Percentiles rank a stretch among this genome's conserved stretches.
phyloP scores from a whole-genome alignment of 2,888 invertebrate species.

The Leucophora obtusa region DNA sequence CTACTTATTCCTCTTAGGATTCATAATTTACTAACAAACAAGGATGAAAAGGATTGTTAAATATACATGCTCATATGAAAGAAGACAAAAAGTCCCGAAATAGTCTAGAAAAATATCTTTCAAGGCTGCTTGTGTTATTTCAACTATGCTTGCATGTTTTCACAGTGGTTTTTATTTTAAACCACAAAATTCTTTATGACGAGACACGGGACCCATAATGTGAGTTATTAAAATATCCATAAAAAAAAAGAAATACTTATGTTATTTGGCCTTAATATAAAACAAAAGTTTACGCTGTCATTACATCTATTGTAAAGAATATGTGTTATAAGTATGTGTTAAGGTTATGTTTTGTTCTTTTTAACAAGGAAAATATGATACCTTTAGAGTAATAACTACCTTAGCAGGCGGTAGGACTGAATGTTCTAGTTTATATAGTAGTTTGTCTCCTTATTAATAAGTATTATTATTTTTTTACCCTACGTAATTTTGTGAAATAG shows the following conservation, averaged over 20 bases:
- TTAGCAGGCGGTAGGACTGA: constrained; percentile 8
- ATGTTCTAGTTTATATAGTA: constrained; percentile 19
- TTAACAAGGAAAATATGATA: constrained; percentile 7
- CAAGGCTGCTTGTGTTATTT: constrained; percentile 15
- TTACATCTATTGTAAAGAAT: constrained; percentile 48
- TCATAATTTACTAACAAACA: constrained; percentile 41
- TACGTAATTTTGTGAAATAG: no score
- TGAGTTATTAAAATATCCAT: constrained; percentile 35
- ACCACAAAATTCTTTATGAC: constrained; percentile 50
- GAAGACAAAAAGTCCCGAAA: constrained; percentile 9
- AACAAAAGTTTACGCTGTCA: constrained; percentile 51
- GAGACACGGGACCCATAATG: constrained; percentile 56
- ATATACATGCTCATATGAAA: background rate
- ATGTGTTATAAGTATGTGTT: constrained; percentile 11
- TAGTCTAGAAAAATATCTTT: constrained; percentile 30
- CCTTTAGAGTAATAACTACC: constrained; percentile 22
- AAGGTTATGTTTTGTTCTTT: constrained; percentile 58
- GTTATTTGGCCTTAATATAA: constrained; percentile 29
- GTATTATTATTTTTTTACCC: background rate
- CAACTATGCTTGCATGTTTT: constrained; percentile 16
- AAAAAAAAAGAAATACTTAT: constrained; percentile 50
- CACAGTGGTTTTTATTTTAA: constrained; percentile 22
- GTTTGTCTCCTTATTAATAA: background rate
- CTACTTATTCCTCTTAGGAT: constrained; percentile 40
- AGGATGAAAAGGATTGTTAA: background rate